Base-by-base conservation (phyloP, 2,797 vertebrate genomes). In the Aldrovandia affinis region DNA sequence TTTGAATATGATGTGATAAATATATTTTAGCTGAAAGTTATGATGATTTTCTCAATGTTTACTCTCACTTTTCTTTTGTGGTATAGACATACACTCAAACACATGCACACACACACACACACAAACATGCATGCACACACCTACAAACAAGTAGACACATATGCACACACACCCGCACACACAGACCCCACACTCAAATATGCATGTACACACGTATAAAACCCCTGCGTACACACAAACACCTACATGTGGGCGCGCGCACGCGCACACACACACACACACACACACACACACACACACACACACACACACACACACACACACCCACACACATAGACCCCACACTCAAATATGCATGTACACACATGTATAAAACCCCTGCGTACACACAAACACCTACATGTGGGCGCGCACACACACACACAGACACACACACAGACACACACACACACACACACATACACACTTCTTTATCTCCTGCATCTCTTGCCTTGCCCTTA, bases 401-500 rank as follows among this genome's bases (percentile, higher is more conserved):
- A 80, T 84, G 81, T 50, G 61, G n/a, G 25, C n/a, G 50, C 78
- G 78, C 81, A 75, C 1, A 68, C 36, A 87, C 70, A 87, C 85
- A 89, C 85, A 93, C 85, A 88, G 78, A 85, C 83, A 36, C 12
- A 30, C 82, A 83, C 81, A 81, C 80, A 84, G 78, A 80, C 85
- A 83, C 73, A 73, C 59, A 89, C 85, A 92, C 84, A 88, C 80
- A 84, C 83, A 65, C n/a, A 28, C 82, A 82, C 83, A 83, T 75
- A 83, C 80, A 78, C 85, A 83, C 50, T 36, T 86, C 83, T 68
- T 50, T 85, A 87, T 90, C 88, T 92, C 80, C 85, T 83, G 83
- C 88, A 90, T 90, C 91, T 90, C 91, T 89, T 33, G 89, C 91
- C 91, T 81, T 93, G 86, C 89, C 91, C 86, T 89, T 82, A 61